Percentiles rank a stretch among this genome's conserved stretches.
phyloP scores from a whole-genome alignment of 2,113 vertebrate genomes.

The Etia nguti region DNA sequence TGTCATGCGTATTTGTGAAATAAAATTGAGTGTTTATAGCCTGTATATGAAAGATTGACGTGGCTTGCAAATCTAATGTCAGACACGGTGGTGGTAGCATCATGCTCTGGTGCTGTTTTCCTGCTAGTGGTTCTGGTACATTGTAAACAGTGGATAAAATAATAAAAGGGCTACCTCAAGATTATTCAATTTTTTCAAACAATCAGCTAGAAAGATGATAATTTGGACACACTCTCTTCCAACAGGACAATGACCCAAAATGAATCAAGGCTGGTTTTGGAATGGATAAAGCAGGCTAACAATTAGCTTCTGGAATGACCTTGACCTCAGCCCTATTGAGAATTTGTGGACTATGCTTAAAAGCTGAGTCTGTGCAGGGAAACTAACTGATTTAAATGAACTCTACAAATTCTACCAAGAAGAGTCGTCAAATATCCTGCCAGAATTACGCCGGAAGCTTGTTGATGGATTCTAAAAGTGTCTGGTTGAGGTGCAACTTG shows the following conservation, averaged over 20 bases:
- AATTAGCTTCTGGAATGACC: background rate
- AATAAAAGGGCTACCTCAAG: background rate
- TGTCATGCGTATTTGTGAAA: background rate
- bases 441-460: background rate
- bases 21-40: background rate
- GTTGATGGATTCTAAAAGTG: background rate
- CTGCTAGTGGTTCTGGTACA: background rate
- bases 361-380: background rate
- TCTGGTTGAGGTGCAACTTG: background rate
- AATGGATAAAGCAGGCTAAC: background rate
- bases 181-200: background rate
- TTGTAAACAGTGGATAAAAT: background rate
- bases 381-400: background rate
- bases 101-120: background rate
- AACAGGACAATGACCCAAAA: background rate
- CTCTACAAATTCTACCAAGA: background rate
- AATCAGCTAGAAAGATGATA: background rate
- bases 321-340: background rate
- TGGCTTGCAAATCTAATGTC: background rate
- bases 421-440: background rate
- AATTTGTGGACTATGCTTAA: background rate
- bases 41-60: background rate
- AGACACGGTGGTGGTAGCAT: accelerated
- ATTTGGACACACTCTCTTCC: background rate
- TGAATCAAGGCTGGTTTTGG: background rate